Evolutionary conservation across 2,888 invertebrate species (phyloP), one percentile per base, ranked within the genome.

Genomic region (Campoplex capitator): DNA sequence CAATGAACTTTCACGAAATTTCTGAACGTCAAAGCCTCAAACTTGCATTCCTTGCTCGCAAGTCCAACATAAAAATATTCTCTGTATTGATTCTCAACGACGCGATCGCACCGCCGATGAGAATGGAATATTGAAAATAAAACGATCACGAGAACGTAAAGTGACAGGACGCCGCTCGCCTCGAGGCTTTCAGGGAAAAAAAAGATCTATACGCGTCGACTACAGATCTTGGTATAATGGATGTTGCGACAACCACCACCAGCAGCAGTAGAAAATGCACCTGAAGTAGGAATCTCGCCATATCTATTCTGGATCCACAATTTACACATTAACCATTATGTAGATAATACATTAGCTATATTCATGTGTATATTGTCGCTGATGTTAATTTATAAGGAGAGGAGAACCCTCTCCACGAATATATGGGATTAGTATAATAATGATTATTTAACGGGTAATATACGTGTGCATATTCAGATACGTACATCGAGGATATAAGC

Each of bases 131-230:
- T 88, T 88, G 84, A 89, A 83, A 91, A 91, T 89, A 90, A 89
- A 90, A 90, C 90, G 85, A 90, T 85, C 74, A 74, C 88, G 89
- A 89, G 88, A 83, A 86, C 89, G 88, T 87, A 87, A 90, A 90
- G 89, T 89, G 90, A 90, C 89, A 88, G 90, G 88, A 62, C 76
- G 32, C 48, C 62, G 16, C 48, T 85, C 56, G 84, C 74, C 77
- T 75, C 45, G 70, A 77, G 83, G 56, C 80, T 80, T 51, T 65
- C 77, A 77, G 80, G 76, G 67, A 76, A 23, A 76, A 76, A 83
- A 83, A 70, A 71, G 18, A 28, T 78, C 3, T 45, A 82, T 75
- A 65, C 42, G 68, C 51, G 73, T 74, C 54, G 65, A 23, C 42
- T 28, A 23, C 23, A 23, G 67, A 67, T 71, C 79, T 28, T 56